Conservation (phyloP, 2,888 invertebrate species). For the Drosophila yooni region DNA sequence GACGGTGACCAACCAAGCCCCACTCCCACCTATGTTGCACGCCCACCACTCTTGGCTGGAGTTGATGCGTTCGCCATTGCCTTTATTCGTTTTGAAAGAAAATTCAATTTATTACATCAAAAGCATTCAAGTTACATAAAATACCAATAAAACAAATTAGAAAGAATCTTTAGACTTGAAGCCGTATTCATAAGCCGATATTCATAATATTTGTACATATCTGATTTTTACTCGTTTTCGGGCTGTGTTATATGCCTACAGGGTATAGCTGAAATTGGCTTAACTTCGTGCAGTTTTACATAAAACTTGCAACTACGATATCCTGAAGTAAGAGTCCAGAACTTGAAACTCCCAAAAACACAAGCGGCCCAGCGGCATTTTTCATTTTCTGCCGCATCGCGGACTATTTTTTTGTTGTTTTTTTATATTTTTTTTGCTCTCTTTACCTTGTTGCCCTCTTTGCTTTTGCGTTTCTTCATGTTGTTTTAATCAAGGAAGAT, state of each 20-base stretch:
- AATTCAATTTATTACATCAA: background rate
- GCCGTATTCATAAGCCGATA: background rate
- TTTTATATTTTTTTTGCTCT: background rate
- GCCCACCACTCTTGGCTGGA: constrained; percentile 28
- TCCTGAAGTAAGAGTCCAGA: background rate
- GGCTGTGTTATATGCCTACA: constrained; percentile 10
- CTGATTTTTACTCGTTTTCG: background rate
- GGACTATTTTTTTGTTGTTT: constrained; percentile 5
- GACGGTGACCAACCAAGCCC: constrained; percentile 41
- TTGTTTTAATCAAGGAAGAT: background rate
- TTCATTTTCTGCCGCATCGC: constrained; percentile 33
- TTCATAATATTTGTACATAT: background rate
- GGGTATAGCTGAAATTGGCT: constrained; percentile 19
- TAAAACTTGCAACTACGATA: constrained; percentile 48
- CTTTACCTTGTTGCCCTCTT: background rate
- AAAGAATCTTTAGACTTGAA: background rate
- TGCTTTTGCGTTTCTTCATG: background rate
- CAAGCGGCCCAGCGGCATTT: constrained; percentile 42
- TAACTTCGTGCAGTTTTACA: background rate
- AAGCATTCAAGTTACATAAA: background rate
- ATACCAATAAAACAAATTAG: background rate
- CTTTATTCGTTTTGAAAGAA: constrained; percentile 14
- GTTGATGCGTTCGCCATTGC: constrained; percentile 46
- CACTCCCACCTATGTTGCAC: background rate
- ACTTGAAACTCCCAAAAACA: constrained; percentile 2